These are phyloP conservation scores for Cephalophus harveyi DNA, from an alignment of 2,113 vertebrate species.

Conservation along the genomic window DNA sequence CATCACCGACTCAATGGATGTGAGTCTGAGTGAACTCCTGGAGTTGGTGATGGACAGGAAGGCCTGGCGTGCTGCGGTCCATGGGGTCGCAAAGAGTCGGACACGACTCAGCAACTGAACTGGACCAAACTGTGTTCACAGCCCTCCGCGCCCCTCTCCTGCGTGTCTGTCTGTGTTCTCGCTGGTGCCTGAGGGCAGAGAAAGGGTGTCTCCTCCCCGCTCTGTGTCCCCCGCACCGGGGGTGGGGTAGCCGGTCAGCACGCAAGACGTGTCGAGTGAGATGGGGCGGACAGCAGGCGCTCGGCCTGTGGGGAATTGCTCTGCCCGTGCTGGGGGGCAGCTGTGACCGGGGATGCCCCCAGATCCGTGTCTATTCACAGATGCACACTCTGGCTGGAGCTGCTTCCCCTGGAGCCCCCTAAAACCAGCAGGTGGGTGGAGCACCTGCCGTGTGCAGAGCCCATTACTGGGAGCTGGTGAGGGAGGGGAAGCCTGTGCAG, in stretches of 20 bases:
- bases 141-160: not conserved
- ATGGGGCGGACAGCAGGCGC: not conserved
- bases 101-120: too few species aligned
- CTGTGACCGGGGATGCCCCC: not conserved
- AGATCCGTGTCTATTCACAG: not conserved
- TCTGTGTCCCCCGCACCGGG: not conserved
- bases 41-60: too few species aligned
- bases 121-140: not conserved
- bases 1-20: too few species aligned
- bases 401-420: not conserved
- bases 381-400: not conserved
- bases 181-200: not conserved
- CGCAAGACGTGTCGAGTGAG: not conserved
- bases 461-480: not conserved
- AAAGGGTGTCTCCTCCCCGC: not conserved
- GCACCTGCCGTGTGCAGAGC: not conserved
- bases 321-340: not conserved
- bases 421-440: not conserved
- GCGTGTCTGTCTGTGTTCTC: not conserved
- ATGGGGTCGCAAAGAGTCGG: too few species aligned
- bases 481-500: not conserved
- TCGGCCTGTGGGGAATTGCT: not conserved
- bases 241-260: too few species aligned
- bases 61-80: too few species aligned
- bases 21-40: too few species aligned